Evolutionary conservation across 2,113 vertebrate genomes (phyloP).

Genomic region (Bubo bubo): DNA sequence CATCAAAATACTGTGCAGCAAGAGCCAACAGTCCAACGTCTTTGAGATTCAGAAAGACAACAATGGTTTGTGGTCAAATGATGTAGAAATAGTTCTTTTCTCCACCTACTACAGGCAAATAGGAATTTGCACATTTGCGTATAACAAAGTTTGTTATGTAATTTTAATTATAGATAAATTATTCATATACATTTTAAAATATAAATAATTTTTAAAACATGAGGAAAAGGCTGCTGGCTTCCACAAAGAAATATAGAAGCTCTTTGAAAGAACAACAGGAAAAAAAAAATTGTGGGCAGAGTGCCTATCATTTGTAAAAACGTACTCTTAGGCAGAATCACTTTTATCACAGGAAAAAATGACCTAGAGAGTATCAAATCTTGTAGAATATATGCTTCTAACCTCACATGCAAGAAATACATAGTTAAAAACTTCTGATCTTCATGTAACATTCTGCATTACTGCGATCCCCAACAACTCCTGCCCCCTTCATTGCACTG

Average conservation of each 20-base stretch:
- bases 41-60: not conserved
- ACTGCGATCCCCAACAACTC: not conserved
- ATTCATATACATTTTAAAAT: too few species aligned
- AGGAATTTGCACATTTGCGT: not conserved
- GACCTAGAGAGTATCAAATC: not conserved
- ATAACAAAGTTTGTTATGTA: not conserved
- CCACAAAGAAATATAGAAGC: not conserved
- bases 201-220: not conserved
- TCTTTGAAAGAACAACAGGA: not conserved
- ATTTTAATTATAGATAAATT: too few species aligned
- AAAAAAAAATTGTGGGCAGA: not conserved
- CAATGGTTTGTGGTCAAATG: not conserved
- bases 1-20: not conserved
- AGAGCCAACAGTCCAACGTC: not conserved
- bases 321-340: not conserved
- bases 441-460: not conserved
- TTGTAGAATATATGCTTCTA: not conserved
- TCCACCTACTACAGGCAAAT: not conserved
- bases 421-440: not conserved
- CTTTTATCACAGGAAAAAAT: not conserved
- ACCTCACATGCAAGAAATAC: not conserved
- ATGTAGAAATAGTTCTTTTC: not conserved
- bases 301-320: not conserved
- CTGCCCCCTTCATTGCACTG: not conserved
- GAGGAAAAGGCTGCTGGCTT: not conserved